Percentiles rank a stretch among this genome's conserved stretches.
Evolutionary conservation across 1,140 invertebrate genomes (phyloP).

Genomic region (Limonius californicus): DNA sequence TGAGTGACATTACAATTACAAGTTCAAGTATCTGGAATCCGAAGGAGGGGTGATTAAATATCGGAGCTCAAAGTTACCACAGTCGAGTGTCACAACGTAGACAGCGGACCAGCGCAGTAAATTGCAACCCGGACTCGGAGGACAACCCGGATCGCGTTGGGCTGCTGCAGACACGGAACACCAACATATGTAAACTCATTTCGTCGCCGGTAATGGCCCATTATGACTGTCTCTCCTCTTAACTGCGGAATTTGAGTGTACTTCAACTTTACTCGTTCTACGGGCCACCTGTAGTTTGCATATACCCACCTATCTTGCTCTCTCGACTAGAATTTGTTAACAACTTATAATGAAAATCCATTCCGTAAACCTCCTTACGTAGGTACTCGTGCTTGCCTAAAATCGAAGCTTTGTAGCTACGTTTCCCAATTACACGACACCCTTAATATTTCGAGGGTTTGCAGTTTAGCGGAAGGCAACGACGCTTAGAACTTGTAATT

Average conservation of each 20-base stretch:
- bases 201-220: conserved; percentile 26
- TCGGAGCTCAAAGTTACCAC: conserved; percentile 25
- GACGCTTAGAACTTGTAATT: no score
- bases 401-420: no score
- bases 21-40: conserved; percentile 27
- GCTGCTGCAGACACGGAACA: conserved; percentile 19
- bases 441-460: no score
- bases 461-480: no score
- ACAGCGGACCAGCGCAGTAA: conserved; percentile 19
- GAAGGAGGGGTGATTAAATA: conserved; percentile 24
- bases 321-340: conserved; percentile 22
- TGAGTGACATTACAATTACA: conserved; percentile 29
- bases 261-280: conserved; percentile 16
- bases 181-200: conserved; percentile 30
- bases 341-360: conserved; percentile 25
- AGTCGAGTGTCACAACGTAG: conserved; percentile 18
- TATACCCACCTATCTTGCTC: no score
- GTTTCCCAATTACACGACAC: no score
- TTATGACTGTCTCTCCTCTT: conserved; percentile 25
- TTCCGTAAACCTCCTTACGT: neutral
- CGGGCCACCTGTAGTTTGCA: conserved; percentile 28
- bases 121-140: neutral
- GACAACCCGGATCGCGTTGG: neutral
- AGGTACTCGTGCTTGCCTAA: no score
- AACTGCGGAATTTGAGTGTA: conserved; percentile 16